Evolutionary conservation across 2,113 vertebrate genomes (phyloP).

Genomic region (Cottus gobio): DNA sequence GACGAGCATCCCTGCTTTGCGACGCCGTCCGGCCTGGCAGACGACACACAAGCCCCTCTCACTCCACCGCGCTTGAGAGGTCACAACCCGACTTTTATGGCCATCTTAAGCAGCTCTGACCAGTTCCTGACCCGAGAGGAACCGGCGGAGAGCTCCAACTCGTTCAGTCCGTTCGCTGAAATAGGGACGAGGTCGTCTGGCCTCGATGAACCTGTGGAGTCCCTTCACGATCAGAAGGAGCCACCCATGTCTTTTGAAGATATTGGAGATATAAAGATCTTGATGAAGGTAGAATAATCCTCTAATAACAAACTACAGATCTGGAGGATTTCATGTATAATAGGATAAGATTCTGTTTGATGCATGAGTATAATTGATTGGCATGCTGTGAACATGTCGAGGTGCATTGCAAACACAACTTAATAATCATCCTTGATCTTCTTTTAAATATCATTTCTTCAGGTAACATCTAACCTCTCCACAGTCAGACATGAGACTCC

Average conservation of each 20-base stretch:
- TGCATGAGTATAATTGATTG: neutral
- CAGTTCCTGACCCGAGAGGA: slow-evolving; percentile 57
- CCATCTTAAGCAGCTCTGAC: slow-evolving; percentile 41
- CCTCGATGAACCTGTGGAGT: slow-evolving; percentile 47
- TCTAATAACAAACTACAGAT: neutral
- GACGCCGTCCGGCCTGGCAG: slow-evolving; percentile 32
- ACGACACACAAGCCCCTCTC: slow-evolving; percentile 57
- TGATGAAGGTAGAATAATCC: slow-evolving; percentile 58
- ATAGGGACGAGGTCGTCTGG: slow-evolving; percentile 15
- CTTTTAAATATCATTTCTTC: neutral
- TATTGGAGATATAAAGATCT: slow-evolving; percentile 46
- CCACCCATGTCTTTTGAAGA: slow-evolving; percentile 57
- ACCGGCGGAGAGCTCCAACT: slow-evolving; percentile 16
- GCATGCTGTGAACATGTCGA: neutral
- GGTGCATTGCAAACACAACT: neutral
- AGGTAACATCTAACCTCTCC: slow-evolving; percentile 14
- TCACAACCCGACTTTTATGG: slow-evolving; percentile 54
- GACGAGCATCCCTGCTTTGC: slow-evolving; percentile 69
- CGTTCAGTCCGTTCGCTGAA: slow-evolving; percentile 52
- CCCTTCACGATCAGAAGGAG: slow-evolving; percentile 63
- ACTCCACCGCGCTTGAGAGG: slow-evolving; percentile 47
- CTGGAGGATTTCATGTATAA: neutral
- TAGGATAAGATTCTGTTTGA: neutral
- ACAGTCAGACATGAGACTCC: neutral
- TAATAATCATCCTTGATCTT: slow-evolving; percentile 31